These are phyloP conservation scores for Cydia pomonella DNA, from an alignment of 1,140 invertebrate species.

Conservation along the genomic window DNA sequence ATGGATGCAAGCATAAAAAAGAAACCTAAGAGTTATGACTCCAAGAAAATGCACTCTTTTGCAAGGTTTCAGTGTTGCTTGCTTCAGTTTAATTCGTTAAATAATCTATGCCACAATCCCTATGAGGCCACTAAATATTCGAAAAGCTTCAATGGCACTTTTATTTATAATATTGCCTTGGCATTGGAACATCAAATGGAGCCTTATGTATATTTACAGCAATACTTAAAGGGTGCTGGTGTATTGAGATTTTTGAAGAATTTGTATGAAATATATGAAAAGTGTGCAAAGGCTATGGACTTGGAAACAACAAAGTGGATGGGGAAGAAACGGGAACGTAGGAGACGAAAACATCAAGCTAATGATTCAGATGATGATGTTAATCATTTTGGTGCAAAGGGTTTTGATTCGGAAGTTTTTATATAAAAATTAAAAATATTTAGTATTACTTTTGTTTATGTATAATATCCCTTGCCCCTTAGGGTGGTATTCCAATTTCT, in stretches of 20 bases:
- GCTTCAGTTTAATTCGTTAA: constrained; percentile 83
- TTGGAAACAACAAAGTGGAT: constrained; percentile 47
- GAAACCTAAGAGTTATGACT: constrained; percentile 83
- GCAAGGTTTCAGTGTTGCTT: constrained; percentile 87
- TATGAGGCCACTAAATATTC: constrained; percentile 80
- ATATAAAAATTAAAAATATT: constrained; percentile 52
- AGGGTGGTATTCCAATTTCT: no score
- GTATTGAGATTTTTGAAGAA: constrained; percentile 76
- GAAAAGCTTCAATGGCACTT: constrained; percentile 86
- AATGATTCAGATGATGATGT: constrained; percentile 48
- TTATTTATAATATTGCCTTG: constrained; percentile 86
- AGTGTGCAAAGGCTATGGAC: constrained; percentile 50
- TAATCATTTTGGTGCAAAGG: constrained; percentile 58
- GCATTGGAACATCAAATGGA: constrained; percentile 81
- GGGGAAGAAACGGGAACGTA: constrained; percentile 38
- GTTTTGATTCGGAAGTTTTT: constrained; percentile 67
- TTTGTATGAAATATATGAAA: constrained; percentile 57
- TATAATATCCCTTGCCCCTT: not conserved
- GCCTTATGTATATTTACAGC: constrained; percentile 78
- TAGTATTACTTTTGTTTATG: constrained; percentile 23
- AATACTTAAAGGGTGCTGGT: constrained; percentile 77
- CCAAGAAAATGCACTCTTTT: constrained; percentile 84
- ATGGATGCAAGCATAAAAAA: constrained; percentile 82
- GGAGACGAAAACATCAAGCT: constrained; percentile 49
- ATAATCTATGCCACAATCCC: constrained; percentile 83